phyloP scores from a whole-genome alignment of 2,113 vertebrate genomes.

The Thoracochromis brauschi region DNA sequence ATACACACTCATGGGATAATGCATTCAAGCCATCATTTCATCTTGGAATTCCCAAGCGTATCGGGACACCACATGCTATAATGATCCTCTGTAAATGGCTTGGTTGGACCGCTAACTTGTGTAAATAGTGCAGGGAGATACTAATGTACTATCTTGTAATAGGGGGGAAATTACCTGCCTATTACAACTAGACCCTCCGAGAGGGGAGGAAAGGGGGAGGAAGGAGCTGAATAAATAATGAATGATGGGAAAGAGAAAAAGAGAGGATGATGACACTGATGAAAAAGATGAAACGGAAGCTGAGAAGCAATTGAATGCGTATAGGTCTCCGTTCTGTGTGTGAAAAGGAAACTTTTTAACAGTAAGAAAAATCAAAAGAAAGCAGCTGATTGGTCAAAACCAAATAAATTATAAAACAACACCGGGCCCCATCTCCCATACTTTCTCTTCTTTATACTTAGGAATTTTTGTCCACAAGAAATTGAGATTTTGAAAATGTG shows the following conservation, averaged over 20 bases:
- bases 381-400: neutral
- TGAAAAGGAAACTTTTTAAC: neutral
- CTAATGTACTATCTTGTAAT: slow-evolving; percentile 83
- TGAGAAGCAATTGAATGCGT: neutral
- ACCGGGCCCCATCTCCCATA: rapidly evolving
- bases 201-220: slow-evolving; percentile 73
- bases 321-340: neutral
- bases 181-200: slow-evolving; percentile 78
- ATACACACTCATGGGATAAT: slow-evolving; percentile 61
- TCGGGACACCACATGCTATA: slow-evolving; percentile 73
- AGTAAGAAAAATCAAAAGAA: neutral
- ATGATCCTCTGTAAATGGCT: slow-evolving; percentile 82
- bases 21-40: slow-evolving; percentile 63
- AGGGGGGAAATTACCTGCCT: slow-evolving; percentile 81
- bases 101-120: slow-evolving; percentile 83
- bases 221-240: slow-evolving; percentile 67
- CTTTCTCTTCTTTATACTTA: neutral
- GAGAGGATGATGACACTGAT: neutral
- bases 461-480: neutral
- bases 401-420: neutral
- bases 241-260: slow-evolving; percentile 30
- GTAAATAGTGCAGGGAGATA: slow-evolving; percentile 85
- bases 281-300: neutral
- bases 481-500: neutral
- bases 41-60: slow-evolving; percentile 77